Conservation (phyloP, 2,888 invertebrate genomes). For the Aspidapion aeneum region DNA sequence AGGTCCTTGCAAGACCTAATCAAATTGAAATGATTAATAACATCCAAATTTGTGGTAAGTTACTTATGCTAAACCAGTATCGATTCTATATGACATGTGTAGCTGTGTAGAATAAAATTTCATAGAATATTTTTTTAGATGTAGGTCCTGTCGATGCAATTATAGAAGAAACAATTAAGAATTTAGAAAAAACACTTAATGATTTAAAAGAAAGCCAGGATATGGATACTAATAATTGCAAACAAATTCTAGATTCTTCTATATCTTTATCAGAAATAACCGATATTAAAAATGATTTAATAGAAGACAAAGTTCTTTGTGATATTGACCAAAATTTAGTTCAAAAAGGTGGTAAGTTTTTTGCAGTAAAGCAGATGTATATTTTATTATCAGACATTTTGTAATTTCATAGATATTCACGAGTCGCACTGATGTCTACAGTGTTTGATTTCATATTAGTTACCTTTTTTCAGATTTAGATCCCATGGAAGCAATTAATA, state of each 20-base stretch:
- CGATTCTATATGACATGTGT: neutral
- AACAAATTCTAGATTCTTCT: neutral
- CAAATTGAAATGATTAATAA: neutral
- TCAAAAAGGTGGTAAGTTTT: neutral
- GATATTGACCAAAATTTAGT: neutral
- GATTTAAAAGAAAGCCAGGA: neutral
- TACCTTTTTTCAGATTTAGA: neutral
- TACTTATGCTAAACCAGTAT: neutral
- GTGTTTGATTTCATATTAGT: neutral
- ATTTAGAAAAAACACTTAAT: neutral
- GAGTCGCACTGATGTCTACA: neutral
- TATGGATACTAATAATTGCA: neutral
- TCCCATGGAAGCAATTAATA: neutral
- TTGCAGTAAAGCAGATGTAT: neutral
- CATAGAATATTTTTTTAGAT: neutral
- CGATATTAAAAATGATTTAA: neutral
- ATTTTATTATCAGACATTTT: neutral
- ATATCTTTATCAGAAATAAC: neutral
- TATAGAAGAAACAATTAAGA: neutral
- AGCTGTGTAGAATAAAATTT: neutral
- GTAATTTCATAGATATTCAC: neutral
- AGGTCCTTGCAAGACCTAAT: neutral
- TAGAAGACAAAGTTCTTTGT: neutral
- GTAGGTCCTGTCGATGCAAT: neutral
- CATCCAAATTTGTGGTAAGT: neutral